These are phyloP conservation scores for Ectemnius lituratus DNA, from an alignment of 2,888 invertebrate genomes.

Conservation along the genomic window DNA sequence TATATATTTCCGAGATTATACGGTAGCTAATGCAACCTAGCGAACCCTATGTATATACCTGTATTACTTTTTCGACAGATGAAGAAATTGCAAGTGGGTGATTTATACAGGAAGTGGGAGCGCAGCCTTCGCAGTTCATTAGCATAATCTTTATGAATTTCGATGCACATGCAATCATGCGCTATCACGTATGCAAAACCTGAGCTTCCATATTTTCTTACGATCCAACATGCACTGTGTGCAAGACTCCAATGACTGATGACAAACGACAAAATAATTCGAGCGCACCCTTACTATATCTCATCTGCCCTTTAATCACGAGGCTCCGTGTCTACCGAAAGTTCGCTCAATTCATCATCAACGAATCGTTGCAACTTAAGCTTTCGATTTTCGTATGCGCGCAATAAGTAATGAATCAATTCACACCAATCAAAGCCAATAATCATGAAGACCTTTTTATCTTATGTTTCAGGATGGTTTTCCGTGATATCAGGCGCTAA, in stretches of 20 bases:
- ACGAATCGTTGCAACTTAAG: no score
- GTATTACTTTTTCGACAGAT: neutral
- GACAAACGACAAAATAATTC: constrained; percentile 29
- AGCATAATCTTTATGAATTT: constrained; percentile 74
- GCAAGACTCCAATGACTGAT: constrained; percentile 34
- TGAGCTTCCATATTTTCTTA: constrained; percentile 28
- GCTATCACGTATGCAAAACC: constrained; percentile 63
- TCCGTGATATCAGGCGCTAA: constrained; percentile 77
- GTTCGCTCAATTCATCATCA: no score
- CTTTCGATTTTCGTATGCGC: neutral
- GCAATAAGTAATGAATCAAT: neutral
- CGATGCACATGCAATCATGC: constrained; percentile 41
- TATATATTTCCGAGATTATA: no score
- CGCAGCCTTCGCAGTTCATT: constrained; percentile 68
- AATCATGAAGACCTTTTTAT: neutral
- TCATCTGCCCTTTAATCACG: constrained; percentile 6
- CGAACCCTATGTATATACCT: no score
- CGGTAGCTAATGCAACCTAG: no score
- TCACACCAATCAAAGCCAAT: neutral
- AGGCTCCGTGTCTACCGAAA: no score
- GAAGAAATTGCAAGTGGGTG: constrained; percentile 67
- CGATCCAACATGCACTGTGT: constrained; percentile 10
- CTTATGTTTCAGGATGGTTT: constrained; percentile 74
- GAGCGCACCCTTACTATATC: constrained; percentile 14
- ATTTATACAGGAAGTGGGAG: constrained; percentile 60